Conservation (phyloP, 2,888 invertebrate species). For the Hesperia comma region DNA sequence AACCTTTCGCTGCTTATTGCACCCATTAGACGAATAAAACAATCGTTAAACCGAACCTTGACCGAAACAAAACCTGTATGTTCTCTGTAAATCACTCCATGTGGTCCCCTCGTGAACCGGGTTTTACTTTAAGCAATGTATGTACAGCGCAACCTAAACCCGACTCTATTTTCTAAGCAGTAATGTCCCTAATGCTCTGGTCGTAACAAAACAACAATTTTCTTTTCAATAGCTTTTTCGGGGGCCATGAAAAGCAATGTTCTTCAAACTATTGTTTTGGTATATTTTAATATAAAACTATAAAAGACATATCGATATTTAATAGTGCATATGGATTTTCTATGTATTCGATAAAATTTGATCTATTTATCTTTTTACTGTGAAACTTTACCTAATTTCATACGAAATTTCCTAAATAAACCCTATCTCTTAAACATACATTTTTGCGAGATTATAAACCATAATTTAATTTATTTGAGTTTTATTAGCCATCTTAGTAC, state of each 20-base stretch:
- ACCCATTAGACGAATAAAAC: conserved; percentile 70
- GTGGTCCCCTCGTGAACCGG: conserved; percentile 46
- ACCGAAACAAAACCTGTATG: conserved; percentile 75
- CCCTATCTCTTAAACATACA: no score
- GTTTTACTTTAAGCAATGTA: conserved; percentile 13
- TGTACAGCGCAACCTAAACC: conserved; percentile 5
- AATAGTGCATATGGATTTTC: no score
- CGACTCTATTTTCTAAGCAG: conserved; percentile 20
- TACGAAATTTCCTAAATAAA: no score
- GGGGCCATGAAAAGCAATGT: conserved; percentile 15
- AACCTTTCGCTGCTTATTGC: conserved; percentile 58
- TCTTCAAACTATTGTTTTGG: not conserved
- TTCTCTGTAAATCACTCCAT: conserved; percentile 69
- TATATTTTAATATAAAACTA: not conserved
- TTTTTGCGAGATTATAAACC: no score
- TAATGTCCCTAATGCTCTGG: conserved; percentile 12
- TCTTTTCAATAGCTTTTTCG: conserved; percentile 24
- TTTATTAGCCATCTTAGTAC: no score
- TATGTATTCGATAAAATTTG: no score
- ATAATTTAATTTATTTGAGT: no score
- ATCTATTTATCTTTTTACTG: no score
- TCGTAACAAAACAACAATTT: conserved; percentile 4
- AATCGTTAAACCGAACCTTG: conserved; percentile 70
- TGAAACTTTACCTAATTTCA: no score
- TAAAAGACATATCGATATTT: no score